Base-by-base conservation (phyloP, 2,113 vertebrate genomes). In the Montifringilla adamsi region DNA sequence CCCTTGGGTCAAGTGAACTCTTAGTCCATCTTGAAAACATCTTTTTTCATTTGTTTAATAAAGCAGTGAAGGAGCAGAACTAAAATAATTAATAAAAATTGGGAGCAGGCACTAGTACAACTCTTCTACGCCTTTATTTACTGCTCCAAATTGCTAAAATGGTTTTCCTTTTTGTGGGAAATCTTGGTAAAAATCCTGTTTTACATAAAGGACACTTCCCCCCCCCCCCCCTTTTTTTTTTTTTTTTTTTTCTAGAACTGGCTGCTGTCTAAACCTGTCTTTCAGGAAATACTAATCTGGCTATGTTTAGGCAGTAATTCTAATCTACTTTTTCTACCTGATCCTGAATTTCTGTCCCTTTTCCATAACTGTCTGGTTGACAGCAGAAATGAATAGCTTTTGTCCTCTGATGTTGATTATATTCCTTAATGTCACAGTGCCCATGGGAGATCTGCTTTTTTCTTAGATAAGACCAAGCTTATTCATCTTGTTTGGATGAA, bases 171-270 rank as follows among this genome's bases (percentile, higher is more conserved):
- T 64, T 43, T 37, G 14, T 27, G 30, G 26, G 13, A 76, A 79
- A 44, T 17, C 15, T 62, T 41, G 11, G 20, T 37, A 39, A 82
- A 90, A 72, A 12, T 12, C 17, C 18, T 64, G 18, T 44, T 77
- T 52, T 69, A 33, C 8, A 19, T 24, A 53, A 46, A 80, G 22
- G 15, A 68, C 9, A 20, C 9, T 28, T 9, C 2, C 4, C 1
- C 0, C 9, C 7, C 4, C 2, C 14, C 3, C 4, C 18, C 11
- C 2, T 5, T 6, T 33, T 33, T 2, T 19, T 3, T 3, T 5
- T 20, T 39, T 43, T 18, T 7, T 1, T 24, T 5, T 3, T 6
- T 3, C 3, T 13, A 21, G 59, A 67, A 21, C 7, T 70, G 17
- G n/a, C n/a, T 77, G 31, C 53, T 81, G 16, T 2, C 2, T 50